These are phyloP conservation scores for Mormoops blainvillei DNA, from an alignment of 2,113 vertebrate genomes.

Conservation along the genomic window DNA sequence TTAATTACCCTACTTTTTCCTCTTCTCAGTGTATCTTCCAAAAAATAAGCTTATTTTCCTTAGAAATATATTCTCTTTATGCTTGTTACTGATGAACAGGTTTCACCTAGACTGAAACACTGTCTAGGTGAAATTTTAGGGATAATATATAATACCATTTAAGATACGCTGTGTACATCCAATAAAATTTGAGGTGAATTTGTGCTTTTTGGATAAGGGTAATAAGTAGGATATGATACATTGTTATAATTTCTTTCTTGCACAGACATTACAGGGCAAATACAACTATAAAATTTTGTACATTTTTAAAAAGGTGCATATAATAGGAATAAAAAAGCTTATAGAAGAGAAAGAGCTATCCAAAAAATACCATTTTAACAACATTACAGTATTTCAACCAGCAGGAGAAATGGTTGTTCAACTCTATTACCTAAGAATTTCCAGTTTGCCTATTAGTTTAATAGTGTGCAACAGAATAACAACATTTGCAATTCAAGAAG, in stretches of 20 bases:
- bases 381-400: neutral
- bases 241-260: neutral
- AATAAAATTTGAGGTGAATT: neutral
- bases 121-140: neutral
- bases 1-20: neutral
- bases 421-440: slow-evolving; percentile 30
- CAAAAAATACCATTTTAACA: neutral
- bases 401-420: slow-evolving; percentile 16
- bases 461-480: neutral
- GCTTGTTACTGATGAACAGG: neutral
- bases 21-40: neutral
- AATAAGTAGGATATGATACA: neutral
- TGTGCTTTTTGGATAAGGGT: neutral
- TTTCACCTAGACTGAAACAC: neutral
- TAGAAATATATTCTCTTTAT: neutral
- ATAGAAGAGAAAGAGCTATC: neutral
- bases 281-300: neutral
- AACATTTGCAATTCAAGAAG: slow-evolving; percentile 10
- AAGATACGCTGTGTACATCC: neutral
- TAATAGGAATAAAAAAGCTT: neutral
- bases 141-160: neutral
- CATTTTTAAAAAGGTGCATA: neutral
- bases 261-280: neutral
- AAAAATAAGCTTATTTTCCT: neutral
- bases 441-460: slow-evolving; percentile 4